phyloP scores from a whole-genome alignment of 2,888 invertebrate genomes.

The Platynereis dumerilii region DNA sequence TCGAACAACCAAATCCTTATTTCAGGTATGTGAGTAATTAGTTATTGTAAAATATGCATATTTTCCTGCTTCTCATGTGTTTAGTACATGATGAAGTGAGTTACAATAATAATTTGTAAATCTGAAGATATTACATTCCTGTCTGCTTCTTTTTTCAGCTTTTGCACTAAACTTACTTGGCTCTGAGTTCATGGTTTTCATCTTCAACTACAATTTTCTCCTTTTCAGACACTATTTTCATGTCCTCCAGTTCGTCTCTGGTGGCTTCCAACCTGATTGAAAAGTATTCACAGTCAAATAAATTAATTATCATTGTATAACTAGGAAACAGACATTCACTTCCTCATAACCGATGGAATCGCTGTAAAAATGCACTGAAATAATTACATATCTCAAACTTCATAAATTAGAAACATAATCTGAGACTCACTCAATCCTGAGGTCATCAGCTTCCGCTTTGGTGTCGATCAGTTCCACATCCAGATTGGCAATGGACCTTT shows the following conservation, averaged over 20 bases:
- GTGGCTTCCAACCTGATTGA: conserved; percentile 53
- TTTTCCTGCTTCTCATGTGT: no score
- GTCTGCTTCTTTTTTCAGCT: no score
- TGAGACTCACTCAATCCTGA: conserved; percentile 54
- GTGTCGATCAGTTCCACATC: conserved; percentile 51
- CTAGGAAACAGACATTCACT: background rate
- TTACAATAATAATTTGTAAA: no score
- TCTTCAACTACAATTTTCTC: conserved; percentile 60
- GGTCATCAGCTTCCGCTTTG: conserved; percentile 51
- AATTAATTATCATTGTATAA: background rate
- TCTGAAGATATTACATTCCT: no score
- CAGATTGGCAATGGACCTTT: conserved; percentile 49
- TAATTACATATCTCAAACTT: no score
- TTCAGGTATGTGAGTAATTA: no score
- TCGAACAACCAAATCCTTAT: background rate
- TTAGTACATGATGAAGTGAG: no score
- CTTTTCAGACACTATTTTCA: conserved; percentile 51
- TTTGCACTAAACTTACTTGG: conserved; percentile 60
- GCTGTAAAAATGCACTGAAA: no score
- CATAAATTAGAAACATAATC: no score
- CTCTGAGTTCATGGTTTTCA: conserved; percentile 53
- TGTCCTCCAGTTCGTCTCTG: conserved; percentile 54
- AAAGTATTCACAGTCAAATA: background rate
- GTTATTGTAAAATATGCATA: no score
- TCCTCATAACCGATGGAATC: no score